Conservation (phyloP, 1,140 invertebrate genomes). For the Sipha flava region DNA sequence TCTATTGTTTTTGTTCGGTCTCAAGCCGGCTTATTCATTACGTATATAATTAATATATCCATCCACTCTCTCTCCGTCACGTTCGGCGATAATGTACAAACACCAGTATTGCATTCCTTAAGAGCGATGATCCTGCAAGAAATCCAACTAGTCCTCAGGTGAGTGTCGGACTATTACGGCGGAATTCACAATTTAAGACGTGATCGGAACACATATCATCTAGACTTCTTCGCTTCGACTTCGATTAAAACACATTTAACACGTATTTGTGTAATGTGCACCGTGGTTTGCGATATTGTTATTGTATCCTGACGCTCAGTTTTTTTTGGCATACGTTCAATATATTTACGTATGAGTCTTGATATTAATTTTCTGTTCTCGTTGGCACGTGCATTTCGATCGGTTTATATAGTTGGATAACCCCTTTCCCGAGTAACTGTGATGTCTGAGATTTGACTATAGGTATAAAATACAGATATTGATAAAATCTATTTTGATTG, state of each 20-base stretch:
- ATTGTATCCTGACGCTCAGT: too few species aligned
- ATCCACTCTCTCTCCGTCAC: neutral
- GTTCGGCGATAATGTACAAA: neutral
- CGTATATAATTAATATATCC: neutral
- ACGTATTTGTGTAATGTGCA: neutral
- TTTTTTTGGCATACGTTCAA: too few species aligned
- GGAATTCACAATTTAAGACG: neutral
- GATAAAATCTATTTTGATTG: too few species aligned
- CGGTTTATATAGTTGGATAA: too few species aligned
- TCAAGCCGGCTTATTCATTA: neutral
- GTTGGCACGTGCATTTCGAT: too few species aligned
- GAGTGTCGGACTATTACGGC: neutral
- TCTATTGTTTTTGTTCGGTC: neutral
- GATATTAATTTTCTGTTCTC: too few species aligned
- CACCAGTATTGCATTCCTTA: neutral
- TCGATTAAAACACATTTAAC: neutral
- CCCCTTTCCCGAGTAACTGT: too few species aligned
- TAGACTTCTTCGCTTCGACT: neutral
- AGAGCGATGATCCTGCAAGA: conserved; percentile 17
- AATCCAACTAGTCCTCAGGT: neutral
- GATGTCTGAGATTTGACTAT: too few species aligned
- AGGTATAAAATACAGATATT: too few species aligned
- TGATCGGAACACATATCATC: neutral
- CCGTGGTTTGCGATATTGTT: neutral
- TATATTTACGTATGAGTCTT: too few species aligned